These are phyloP conservation scores for Tromatobia lineatoria DNA, from an alignment of 2,888 invertebrate genomes.

Conservation along the genomic window DNA sequence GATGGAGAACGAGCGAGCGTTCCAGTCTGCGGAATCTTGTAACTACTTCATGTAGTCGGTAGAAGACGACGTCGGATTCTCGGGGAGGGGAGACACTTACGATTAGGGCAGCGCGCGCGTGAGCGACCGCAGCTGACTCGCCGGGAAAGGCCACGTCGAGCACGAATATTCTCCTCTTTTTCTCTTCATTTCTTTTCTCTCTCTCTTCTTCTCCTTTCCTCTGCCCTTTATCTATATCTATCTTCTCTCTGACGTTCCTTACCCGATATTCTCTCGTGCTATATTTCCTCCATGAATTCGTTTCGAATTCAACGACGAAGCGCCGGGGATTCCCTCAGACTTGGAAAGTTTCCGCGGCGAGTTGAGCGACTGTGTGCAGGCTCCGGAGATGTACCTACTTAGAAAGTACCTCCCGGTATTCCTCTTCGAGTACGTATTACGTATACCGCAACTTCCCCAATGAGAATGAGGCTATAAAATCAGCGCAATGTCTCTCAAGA, in stretches of 20 bases:
- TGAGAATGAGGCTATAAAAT: constrained; percentile 5
- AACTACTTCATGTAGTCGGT: constrained; percentile 55
- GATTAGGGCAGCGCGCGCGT: constrained; percentile 57
- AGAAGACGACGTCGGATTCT: constrained; percentile 58
- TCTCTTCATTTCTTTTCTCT: constrained; percentile 2
- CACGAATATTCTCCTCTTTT: constrained; percentile 53
- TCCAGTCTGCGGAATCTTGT: constrained; percentile 66
- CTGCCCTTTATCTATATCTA: not conserved
- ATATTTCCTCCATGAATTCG: constrained; percentile 50
- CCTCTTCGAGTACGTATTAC: constrained; percentile 24
- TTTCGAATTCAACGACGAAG: constrained; percentile 53
- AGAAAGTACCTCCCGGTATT: constrained; percentile 53
- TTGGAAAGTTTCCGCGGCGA: constrained; percentile 56
- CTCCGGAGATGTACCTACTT: constrained; percentile 61
- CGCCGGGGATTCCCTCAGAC: constrained; percentile 31
- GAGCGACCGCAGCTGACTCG: constrained; percentile 49
- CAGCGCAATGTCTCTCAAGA: not conserved
- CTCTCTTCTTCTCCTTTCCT: not conserved
- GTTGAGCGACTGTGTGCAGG: constrained; percentile 30
- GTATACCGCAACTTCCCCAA: constrained; percentile 6
- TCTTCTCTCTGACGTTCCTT: constrained; percentile 16
- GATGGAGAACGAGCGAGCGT: constrained; percentile 49
- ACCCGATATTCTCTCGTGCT: constrained; percentile 1
- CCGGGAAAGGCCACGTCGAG: constrained; percentile 60
- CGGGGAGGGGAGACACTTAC: constrained; percentile 45